Evolutionary conservation across 92 coral and sea anemone genomes (phyloP).

Genomic region (Desmophyllum pertusum): DNA sequence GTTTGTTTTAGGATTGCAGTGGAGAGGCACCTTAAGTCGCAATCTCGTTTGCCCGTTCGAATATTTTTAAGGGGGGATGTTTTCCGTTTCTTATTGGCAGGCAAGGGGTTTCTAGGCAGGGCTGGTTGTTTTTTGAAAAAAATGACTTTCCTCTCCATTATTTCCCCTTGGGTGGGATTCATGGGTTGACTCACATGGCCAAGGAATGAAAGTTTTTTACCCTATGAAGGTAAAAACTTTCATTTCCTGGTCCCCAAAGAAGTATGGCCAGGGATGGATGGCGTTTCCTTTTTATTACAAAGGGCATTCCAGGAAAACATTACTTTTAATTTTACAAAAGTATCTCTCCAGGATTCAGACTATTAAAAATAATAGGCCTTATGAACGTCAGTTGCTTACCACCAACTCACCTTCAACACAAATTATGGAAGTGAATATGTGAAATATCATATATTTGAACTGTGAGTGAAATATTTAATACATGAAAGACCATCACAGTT

Average conservation of each 20-base stretch:
- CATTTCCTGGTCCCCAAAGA: not conserved
- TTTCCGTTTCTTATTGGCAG: not conserved
- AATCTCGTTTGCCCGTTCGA: not conserved
- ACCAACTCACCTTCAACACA: too few species aligned
- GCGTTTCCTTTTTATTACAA: not conserved
- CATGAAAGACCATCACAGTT: too few species aligned
- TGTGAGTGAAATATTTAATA: too few species aligned
- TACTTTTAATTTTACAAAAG: slow-evolving; percentile 33
- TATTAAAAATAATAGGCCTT: too few species aligned
- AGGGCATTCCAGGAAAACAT: not conserved
- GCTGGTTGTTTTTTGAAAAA: slow-evolving; percentile 37
- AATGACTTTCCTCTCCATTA: slow-evolving; percentile 29
- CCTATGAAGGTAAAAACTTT: slow-evolving; percentile 4
- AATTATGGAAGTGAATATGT: too few species aligned
- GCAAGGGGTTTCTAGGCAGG: not conserved
- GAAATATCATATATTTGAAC: too few species aligned
- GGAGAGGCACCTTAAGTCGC: not conserved
- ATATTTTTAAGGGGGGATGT: not conserved
- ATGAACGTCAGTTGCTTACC: too few species aligned
- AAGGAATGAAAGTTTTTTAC: slow-evolving; percentile 51
- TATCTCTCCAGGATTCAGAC: slow-evolving; percentile 37
- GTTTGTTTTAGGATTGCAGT: not conserved
- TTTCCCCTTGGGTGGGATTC: slow-evolving; percentile 47
- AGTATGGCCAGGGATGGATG: not conserved
- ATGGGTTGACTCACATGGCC: slow-evolving; percentile 49